phyloP scores from a whole-genome alignment of 92 coral and sea anemone genomes.

The Parazoanthus darwini region DNA sequence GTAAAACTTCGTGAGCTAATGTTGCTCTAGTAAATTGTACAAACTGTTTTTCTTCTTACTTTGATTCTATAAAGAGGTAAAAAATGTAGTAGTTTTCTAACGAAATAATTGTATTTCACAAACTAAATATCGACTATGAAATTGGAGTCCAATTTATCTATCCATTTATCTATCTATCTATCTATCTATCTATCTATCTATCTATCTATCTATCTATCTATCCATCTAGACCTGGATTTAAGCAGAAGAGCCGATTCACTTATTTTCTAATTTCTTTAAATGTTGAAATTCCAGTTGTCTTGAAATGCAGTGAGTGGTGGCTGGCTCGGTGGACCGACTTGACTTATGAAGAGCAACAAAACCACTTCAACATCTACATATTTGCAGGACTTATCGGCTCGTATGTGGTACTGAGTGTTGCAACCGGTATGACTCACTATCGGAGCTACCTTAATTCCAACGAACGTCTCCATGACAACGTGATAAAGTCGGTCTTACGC shows the following conservation, averaged over 20 bases:
- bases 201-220: too few species aligned
- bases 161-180: too few species aligned
- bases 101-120: too few species aligned
- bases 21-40: too few species aligned
- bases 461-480: constrained; percentile 35
- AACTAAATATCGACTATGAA: too few species aligned
- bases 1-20: too few species aligned
- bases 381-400: constrained; percentile 19
- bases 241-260: not conserved
- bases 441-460: constrained; percentile 31
- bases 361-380: constrained; percentile 17
- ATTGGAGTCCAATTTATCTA: too few species aligned
- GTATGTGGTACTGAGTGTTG: constrained; percentile 28
- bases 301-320: constrained; percentile 44
- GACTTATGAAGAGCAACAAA: constrained; percentile 16
- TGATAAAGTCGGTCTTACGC: constrained; percentile 10
- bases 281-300: not conserved
- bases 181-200: too few species aligned
- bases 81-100: too few species aligned
- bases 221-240: not conserved
- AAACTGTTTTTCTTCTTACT: too few species aligned
- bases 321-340: constrained; percentile 41
- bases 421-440: constrained; percentile 24
- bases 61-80: too few species aligned
- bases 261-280: not conserved